These are phyloP conservation scores for Brachypalpus laphriformis DNA, from an alignment of 2,888 invertebrate genomes.

Conservation along the genomic window DNA sequence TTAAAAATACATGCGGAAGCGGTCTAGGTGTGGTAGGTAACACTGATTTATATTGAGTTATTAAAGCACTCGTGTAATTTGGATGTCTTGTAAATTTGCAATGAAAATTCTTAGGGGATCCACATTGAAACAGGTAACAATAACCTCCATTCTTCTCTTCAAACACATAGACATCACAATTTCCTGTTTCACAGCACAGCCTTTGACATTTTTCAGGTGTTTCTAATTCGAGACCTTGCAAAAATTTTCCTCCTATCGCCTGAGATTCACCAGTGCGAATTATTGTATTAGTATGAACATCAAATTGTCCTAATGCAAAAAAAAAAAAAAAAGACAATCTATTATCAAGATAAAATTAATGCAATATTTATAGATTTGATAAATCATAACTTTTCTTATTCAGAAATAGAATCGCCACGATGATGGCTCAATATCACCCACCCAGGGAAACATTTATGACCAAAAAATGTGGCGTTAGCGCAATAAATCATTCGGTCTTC, in stretches of 20 bases:
- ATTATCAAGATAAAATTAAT: not conserved
- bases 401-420: no score
- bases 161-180: constrained; percentile 95
- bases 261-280: constrained; percentile 95
- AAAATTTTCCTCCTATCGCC: constrained; percentile 93
- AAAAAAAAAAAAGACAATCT: constrained; percentile 5
- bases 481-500: no score
- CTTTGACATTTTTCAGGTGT: constrained; percentile 92
- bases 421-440: no score
- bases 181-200: constrained; percentile 93
- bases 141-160: constrained; percentile 93
- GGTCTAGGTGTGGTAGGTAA: constrained; percentile 77
- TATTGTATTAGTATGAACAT: constrained; percentile 94
- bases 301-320: constrained; percentile 84
- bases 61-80: constrained; percentile 89
- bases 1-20: constrained; percentile 66
- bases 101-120: constrained; percentile 94
- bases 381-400: no score
- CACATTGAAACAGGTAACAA: constrained; percentile 96
- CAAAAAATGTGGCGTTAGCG: no score
- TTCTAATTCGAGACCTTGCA: constrained; percentile 92
- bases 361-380: no score
- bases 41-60: constrained; percentile 42
- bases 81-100: constrained; percentile 95
- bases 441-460: no score